These are phyloP conservation scores for Timandra comae DNA, from an alignment of 2,888 invertebrate genomes.

Conservation along the genomic window DNA sequence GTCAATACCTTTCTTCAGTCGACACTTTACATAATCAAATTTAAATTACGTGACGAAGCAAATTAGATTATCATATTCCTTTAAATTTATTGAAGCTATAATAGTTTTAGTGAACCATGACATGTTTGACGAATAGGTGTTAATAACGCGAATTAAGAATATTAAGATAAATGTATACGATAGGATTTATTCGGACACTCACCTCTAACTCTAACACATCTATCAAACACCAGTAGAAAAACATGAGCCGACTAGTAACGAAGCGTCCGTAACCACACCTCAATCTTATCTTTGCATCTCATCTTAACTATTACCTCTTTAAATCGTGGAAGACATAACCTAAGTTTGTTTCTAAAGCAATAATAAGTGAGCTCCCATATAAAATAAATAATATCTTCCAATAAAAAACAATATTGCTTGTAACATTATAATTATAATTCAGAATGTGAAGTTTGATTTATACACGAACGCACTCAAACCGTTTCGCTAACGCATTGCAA, in stretches of 20 bases:
- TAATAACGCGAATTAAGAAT: no score
- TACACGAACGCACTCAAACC: conserved; percentile 39
- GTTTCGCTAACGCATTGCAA: conserved; percentile 22
- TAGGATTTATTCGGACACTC: conserved; percentile 6
- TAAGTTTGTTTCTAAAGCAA: conserved; percentile 32
- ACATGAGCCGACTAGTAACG: conserved; percentile 6
- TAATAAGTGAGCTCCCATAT: conserved; percentile 24
- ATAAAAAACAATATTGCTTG: conserved; percentile 10
- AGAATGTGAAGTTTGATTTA: conserved; percentile 38
- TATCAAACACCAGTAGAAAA: conserved; percentile 13
- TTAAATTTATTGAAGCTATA: no score
- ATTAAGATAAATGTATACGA: no score
- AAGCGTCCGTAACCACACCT: conserved; percentile 16
- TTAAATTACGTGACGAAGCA: no score
- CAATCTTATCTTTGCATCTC: conserved; percentile 30
- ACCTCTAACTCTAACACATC: conserved; percentile 11
- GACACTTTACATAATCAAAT: no score
- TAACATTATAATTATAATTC: conserved; percentile 32
- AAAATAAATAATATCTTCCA: no score
- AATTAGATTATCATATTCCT: no score
- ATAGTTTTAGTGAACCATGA: not conserved
- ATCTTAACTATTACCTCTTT: conserved; percentile 26
- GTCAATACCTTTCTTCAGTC: conserved; percentile 18
- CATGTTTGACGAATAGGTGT: not conserved
- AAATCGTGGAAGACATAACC: conserved; percentile 26